A percentile compares a stretch with the other conserved stretches of the same genome.
Evolutionary conservation across 1,140 invertebrate genomes (phyloP).

Genomic region (Hormaphis cornu): DNA sequence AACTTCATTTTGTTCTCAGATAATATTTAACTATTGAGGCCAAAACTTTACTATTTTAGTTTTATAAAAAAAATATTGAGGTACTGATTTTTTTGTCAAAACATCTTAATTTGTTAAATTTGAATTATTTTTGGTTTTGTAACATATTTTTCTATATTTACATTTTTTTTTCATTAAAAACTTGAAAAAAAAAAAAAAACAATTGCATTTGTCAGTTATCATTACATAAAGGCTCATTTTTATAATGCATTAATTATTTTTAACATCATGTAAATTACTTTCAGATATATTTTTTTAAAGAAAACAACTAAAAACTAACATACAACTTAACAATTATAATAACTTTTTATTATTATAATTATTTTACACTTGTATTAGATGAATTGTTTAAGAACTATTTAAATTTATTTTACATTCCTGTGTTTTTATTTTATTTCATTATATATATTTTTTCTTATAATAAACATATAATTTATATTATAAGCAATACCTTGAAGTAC

Average conservation of each 20-base stretch:
- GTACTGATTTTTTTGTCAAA: neutral
- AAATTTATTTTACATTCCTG: constrained; percentile 1
- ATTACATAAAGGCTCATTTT: neutral
- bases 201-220: neutral
- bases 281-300: neutral
- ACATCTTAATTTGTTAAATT: neutral
- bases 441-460: neutral
- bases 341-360: neutral
- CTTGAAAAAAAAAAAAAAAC: neutral
- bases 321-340: neutral
- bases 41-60: neutral
- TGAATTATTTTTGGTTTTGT: constrained; percentile 16
- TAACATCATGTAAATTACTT: neutral
- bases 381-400: neutral
- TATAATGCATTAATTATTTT: neutral
- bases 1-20: too few species aligned
- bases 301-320: neutral
- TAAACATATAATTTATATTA: too few species aligned
- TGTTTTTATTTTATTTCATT: neutral
- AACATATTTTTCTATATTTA: constrained; percentile 28
- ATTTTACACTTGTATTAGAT: neutral
- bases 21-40: too few species aligned
- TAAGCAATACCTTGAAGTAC: too few species aligned
- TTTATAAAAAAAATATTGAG: neutral
- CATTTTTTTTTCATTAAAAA: neutral